Base-by-base conservation (phyloP, 2,888 invertebrate genomes). In the Onthophagus sagittarius region DNA sequence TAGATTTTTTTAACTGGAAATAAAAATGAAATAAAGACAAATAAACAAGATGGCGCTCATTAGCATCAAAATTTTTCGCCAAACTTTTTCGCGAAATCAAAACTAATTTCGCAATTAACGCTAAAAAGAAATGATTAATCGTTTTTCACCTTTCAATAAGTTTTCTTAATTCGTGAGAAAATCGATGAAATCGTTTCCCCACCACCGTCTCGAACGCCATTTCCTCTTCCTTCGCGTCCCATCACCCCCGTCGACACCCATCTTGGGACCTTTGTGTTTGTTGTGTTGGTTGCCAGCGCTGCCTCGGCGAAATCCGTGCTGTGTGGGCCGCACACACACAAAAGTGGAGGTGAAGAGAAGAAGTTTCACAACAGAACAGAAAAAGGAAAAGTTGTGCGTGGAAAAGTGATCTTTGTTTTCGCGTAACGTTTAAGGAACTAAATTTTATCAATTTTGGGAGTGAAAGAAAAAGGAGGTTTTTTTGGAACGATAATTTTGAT, bases 281-380 rank as follows among this genome's bases (percentile, higher is more conserved):
- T 77, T 78, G 75, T 73, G 76, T 75, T 77, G 76, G 76, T 77
- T 78, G 77, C 79, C 80, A 80, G 81, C 81, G 80, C 78, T 62
- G 63, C 79, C 77, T 79, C 79, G 77, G 79, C 81, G 11, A 67
- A 67, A 67, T 67, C n/a, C 32, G 32, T 23, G 67, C 31, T n/a
- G 67, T 23, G 67, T 67, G 31, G n/a, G 31, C 67, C 67, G 81
- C 81, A 81, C 82, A 82, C 82, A 82, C 81, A 83, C 79, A 79
- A 75, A 23, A 23, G 23, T 23, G 2, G 23, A 23, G 23, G 23
- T 23, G 23, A 23, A 3, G 23, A 23, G 23, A 23, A 23, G 23
- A 23, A 23, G 23, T 23, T 23, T 23, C n/a, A 23, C 23, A 67
- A 32, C 11, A 53, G 7, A 33, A 33, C 7, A 65, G 77, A 75